Conservation (phyloP, 2,888 invertebrate genomes). For the Yponomeuta plumbellus region DNA sequence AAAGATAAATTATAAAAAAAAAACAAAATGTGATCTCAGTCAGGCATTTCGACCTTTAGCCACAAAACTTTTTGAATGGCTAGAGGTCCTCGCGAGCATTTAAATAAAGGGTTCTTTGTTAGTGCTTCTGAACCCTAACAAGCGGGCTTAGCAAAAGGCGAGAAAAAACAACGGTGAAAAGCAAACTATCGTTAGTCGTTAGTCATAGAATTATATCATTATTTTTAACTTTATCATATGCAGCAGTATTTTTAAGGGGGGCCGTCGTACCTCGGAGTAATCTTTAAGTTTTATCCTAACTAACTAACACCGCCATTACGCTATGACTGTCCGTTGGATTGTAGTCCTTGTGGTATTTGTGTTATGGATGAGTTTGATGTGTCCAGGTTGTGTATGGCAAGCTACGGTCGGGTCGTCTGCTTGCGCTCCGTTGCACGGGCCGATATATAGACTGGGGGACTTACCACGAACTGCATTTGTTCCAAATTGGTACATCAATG, state of each 20-base stretch:
- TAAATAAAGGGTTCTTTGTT: neutral
- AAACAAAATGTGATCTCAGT: constrained; percentile 30
- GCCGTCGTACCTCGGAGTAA: constrained; percentile 51
- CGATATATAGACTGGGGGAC: neutral
- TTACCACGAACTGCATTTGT: neutral
- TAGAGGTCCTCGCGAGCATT: constrained; percentile 27
- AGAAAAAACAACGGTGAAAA: constrained; percentile 27
- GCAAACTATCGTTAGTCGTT: constrained; percentile 44
- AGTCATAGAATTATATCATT: constrained; percentile 71
- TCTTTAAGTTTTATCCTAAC: constrained; percentile 55
- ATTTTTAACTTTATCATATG: constrained; percentile 70
- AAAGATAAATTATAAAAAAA: neutral
- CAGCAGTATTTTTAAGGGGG: constrained; percentile 71
- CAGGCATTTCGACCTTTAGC: constrained; percentile 32
- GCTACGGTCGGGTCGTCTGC: constrained; percentile 5
- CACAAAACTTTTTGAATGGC: constrained; percentile 22
- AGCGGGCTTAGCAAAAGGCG: neutral
- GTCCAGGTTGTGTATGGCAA: constrained; percentile 12
- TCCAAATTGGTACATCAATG: too few species aligned
- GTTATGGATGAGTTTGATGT: constrained; percentile 19
- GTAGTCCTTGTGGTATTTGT: neutral
- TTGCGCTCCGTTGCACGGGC: neutral
- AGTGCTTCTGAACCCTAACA: neutral
- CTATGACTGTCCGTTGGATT: constrained; percentile 41
- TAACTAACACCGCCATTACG: constrained; percentile 39